Evolutionary conservation across 1,140 invertebrate genomes (phyloP).

Genomic region (Gryllus bimaculatus): DNA sequence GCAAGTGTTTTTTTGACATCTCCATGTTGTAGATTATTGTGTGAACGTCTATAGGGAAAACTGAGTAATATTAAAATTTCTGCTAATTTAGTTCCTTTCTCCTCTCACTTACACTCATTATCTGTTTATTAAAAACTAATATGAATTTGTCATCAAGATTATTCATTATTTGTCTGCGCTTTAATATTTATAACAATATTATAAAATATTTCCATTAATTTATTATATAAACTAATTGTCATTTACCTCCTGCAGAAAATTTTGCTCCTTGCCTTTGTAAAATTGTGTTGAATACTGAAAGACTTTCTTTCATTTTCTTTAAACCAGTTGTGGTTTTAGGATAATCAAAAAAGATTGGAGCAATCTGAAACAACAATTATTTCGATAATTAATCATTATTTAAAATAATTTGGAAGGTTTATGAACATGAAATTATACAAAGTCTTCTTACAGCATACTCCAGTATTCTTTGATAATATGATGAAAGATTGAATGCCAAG

Average conservation of each 20-base stretch:
- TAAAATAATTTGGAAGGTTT: neutral
- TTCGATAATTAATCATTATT: neutral
- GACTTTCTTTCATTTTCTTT: conserved; percentile 53
- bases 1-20: no score
- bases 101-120: no score
- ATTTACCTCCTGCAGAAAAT: conserved; percentile 49
- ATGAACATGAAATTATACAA: neutral
- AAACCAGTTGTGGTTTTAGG: conserved; percentile 49
- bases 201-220: no score
- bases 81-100: no score
- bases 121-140: no score
- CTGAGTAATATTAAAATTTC: no score
- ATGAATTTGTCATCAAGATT: no score
- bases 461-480: conserved; percentile 60
- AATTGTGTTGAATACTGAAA: conserved; percentile 59
- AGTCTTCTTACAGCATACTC: conserved; percentile 50
- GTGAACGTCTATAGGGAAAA: no score
- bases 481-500: conserved; percentile 62
- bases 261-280: conserved; percentile 45
- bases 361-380: conserved; percentile 41
- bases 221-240: conserved; percentile 14
- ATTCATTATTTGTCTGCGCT: no score
- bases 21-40: no score
- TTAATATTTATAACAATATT: no score
- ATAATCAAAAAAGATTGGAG: conserved; percentile 63